Evolutionary conservation across 2,888 invertebrate genomes (phyloP).

Genomic region (Galeopsomyia nigrocyanea): DNA sequence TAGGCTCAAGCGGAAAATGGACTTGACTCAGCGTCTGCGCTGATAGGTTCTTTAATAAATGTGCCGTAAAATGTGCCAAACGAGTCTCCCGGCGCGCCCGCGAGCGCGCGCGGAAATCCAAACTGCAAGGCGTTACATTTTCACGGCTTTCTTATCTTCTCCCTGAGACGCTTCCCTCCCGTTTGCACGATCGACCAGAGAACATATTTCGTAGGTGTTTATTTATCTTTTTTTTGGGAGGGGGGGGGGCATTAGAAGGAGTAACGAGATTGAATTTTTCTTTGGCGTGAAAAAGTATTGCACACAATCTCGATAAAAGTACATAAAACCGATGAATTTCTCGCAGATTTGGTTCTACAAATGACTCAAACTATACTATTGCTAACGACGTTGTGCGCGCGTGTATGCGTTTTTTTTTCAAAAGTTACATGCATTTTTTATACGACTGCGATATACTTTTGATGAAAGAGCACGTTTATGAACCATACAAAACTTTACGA

Average conservation of each 20-base stretch:
- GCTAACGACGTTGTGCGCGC: too few species aligned
- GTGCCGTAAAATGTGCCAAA: slow-evolving; percentile 41
- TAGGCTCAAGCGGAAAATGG: slow-evolving; percentile 42
- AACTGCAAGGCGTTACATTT: too few species aligned
- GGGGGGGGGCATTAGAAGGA: too few species aligned
- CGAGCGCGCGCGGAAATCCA: background rate
- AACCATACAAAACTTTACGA: too few species aligned
- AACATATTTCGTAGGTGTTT: background rate
- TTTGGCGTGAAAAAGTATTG: background rate
- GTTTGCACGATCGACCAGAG: background rate
- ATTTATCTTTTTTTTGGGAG: background rate
- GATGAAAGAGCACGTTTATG: too few species aligned
- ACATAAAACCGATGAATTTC: background rate
- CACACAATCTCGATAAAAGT: background rate
- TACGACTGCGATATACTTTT: too few species aligned
- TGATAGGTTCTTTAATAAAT: slow-evolving; percentile 44
- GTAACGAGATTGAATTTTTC: background rate
- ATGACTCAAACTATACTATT: background rate
- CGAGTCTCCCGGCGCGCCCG: background rate
- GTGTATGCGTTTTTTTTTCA: too few species aligned
- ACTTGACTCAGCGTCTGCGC: slow-evolving; percentile 38
- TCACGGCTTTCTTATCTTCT: slow-evolving; percentile 6
- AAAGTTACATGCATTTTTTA: too few species aligned
- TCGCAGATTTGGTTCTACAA: background rate
- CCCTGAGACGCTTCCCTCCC: background rate